Evolutionary conservation across 2,113 vertebrate genomes (phyloP).

Genomic region (Cettia cetti): DNA sequence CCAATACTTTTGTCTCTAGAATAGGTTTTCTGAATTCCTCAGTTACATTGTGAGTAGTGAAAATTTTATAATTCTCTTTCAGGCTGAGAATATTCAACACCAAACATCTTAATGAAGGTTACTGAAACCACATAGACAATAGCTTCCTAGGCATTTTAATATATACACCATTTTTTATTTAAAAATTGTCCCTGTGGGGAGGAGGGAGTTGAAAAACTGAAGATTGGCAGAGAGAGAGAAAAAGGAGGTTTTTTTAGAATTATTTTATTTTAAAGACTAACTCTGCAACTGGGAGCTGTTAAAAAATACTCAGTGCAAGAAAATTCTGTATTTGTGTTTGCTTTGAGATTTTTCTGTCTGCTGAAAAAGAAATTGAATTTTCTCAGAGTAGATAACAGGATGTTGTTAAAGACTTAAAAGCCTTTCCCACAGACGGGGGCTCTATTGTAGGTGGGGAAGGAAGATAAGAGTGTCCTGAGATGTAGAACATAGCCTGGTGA

Average conservation of each 20-base stretch:
- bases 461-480: neutral
- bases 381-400: neutral
- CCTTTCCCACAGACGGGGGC: neutral
- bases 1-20: neutral
- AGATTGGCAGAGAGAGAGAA: neutral
- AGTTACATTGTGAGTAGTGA: neutral
- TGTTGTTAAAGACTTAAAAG: neutral
- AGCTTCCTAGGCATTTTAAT: neutral
- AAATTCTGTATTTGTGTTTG: neutral
- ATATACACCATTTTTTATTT: neutral
- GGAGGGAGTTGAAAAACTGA: neutral
- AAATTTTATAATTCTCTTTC: neutral
- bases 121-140: neutral
- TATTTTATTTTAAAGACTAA: neutral
- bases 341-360: neutral
- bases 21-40: neutral
- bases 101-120: neutral
- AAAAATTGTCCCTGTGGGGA: neutral
- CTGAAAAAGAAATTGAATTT: neutral
- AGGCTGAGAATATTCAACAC: neutral
- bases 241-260: neutral
- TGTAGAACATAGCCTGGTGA: neutral
- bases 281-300: neutral
- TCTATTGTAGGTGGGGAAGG: accelerated
- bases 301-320: neutral